These are phyloP conservation scores for Pantherophis guttatus DNA, from an alignment of 2,113 vertebrate genomes.

Conservation along the genomic window DNA sequence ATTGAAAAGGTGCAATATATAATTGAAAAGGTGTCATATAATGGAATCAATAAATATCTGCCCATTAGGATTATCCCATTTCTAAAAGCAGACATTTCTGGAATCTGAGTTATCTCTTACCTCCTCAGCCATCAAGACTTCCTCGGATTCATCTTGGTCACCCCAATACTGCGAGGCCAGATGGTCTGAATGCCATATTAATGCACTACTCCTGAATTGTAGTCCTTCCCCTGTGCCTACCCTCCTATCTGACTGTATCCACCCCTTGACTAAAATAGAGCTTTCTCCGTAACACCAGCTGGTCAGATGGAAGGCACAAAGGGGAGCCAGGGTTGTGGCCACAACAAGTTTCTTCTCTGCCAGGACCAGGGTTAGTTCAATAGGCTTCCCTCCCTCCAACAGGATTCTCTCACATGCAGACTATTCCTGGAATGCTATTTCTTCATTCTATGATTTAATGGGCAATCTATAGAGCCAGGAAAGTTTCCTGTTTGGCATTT, in stretches of 20 bases:
- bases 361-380: neutral
- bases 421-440: neutral
- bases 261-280: neutral
- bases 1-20: neutral
- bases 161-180: neutral
- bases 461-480: neutral
- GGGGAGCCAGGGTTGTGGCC: neutral
- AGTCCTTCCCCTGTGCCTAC: neutral
- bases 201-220: neutral
- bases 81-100: neutral
- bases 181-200: neutral
- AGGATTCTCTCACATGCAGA: neutral
- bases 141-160: neutral
- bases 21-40: neutral
- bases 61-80: neutral
- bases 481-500: neutral
- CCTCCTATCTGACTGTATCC: neutral
- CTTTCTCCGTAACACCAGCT: neutral
- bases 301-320: rapidly evolving
- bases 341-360: neutral
- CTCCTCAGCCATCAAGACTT: neutral
- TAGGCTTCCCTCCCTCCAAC: neutral
- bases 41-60: neutral
- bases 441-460: neutral
- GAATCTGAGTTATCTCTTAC: neutral